Conservation (phyloP, 30 jellyfish, hydroid and myxozoan species). For the Euphysa ruthae region DNA sequence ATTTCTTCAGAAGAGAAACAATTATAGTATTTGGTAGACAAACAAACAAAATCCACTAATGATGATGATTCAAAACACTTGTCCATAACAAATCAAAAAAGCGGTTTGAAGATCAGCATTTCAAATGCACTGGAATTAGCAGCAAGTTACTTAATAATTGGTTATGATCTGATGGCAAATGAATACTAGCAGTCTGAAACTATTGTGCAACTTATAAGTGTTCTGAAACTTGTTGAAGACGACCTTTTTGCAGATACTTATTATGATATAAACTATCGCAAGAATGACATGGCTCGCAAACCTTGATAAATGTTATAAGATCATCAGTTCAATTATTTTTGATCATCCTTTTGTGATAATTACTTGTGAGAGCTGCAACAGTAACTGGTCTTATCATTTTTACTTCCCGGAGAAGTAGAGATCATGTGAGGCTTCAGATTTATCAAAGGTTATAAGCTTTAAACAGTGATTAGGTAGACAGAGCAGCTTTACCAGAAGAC, state of each 20-base stretch:
- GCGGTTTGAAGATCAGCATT: conserved; percentile 6
- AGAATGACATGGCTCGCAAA: background rate
- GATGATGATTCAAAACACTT: too few species aligned
- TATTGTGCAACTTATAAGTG: conserved; percentile 3
- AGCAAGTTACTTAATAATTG: background rate
- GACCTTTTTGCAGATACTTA: conserved; percentile 26
- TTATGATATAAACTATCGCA: conserved; percentile 8
- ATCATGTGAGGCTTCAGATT: conserved; percentile 5
- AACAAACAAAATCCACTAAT: too few species aligned
- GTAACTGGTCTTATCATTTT: conserved; percentile 16
- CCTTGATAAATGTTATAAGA: background rate
- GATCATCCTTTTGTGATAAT: background rate
- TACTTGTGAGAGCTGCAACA: conserved; percentile 4
- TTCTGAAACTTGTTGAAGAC: background rate
- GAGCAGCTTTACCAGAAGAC: conserved; percentile 12
- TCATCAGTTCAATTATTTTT: background rate
- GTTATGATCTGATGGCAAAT: conserved; percentile 1
- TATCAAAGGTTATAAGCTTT: conserved; percentile 29
- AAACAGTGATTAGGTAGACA: conserved; percentile 20
- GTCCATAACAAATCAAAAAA: too few species aligned
- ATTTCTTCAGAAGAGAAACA: too few species aligned
- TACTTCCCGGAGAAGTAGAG: conserved; percentile 30
- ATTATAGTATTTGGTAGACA: too few species aligned
- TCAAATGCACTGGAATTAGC: background rate
- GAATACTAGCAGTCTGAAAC: background rate